These are phyloP conservation scores for Talpa occidentalis DNA, from an alignment of 2,113 vertebrate species.

Conservation along the genomic window DNA sequence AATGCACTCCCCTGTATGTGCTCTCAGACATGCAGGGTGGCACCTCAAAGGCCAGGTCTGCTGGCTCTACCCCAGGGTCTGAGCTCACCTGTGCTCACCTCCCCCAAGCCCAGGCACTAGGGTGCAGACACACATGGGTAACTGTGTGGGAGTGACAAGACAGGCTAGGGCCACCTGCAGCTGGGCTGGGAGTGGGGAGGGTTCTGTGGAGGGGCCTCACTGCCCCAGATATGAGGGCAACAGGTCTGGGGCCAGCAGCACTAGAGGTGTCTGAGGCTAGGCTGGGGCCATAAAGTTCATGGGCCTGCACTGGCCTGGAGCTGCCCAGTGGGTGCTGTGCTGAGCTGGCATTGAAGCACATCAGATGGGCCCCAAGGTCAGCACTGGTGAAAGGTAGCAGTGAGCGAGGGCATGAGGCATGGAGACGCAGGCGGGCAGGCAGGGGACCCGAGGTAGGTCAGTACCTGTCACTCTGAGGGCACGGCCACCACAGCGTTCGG, in stretches of 20 bases:
- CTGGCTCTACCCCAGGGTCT: background rate
- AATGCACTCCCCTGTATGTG: background rate
- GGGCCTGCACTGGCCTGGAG: background rate
- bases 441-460: conserved; percentile 33
- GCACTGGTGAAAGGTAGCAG: conserved; percentile 82
- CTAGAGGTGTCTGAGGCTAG: background rate
- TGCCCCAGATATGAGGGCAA: background rate
- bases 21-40: background rate
- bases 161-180: background rate
- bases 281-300: background rate
- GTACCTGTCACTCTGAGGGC: conserved; percentile 80
- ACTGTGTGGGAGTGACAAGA: background rate
- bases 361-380: conserved; percentile 74
- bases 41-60: rapidly evolving
- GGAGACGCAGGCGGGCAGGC: conserved; percentile 24
- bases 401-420: background rate
- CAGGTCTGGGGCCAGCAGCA: background rate
- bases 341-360: conserved; percentile 7
- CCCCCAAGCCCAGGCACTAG: background rate
- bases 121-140: too few relatives aligned
- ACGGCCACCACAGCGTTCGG: conserved; percentile 94
- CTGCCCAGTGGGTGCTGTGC: background rate
- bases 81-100: background rate
- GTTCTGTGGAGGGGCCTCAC: background rate
- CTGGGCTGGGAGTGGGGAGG: background rate